phyloP scores from a whole-genome alignment of 2,113 vertebrate species.

The Hemiprocne comata region DNA sequence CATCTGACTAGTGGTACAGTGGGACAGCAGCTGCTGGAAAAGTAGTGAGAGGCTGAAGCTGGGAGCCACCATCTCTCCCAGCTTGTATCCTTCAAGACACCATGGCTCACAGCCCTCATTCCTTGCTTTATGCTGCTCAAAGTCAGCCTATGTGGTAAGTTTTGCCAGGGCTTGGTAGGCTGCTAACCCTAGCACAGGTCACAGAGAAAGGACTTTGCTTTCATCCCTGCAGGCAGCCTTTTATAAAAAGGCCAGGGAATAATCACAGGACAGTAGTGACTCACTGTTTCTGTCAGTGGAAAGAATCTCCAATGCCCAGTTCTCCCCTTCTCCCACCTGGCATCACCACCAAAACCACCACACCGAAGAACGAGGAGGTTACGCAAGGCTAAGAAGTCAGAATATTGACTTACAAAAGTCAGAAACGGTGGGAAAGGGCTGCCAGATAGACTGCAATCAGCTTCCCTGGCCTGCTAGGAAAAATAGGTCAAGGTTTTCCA shows the following conservation, averaged over 20 bases:
- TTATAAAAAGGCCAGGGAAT: not conserved
- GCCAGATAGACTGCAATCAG: slow-evolving; percentile 15
- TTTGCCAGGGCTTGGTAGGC: not conserved
- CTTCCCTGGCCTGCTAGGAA: not conserved
- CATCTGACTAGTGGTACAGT: not conserved
- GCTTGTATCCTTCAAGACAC: not conserved
- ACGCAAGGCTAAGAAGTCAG: not conserved
- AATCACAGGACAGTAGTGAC: slow-evolving; percentile 36
- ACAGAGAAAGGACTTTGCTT: slow-evolving; percentile 27
- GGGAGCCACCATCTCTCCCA: not conserved
- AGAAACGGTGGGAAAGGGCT: slow-evolving; percentile 17
- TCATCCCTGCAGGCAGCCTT: slow-evolving; percentile 19
- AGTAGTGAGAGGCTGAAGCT: not conserved
- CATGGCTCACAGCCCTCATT: not conserved
- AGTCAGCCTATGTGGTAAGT: not conserved
- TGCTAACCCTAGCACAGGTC: not conserved
- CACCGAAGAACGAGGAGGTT: not conserved
- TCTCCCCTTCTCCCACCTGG: slow-evolving; percentile 62
- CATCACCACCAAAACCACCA: slow-evolving; percentile 42
- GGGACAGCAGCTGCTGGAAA: not conserved
- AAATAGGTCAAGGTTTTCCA: slow-evolving; percentile 57
- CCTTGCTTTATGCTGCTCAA: not conserved
- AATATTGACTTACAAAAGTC: slow-evolving; percentile 32
- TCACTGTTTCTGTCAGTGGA: slow-evolving; percentile 48
- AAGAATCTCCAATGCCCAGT: slow-evolving; percentile 45